Evolutionary conservation across 1,140 invertebrate genomes (phyloP).

Genomic region (Drosophila nebulosa): DNA sequence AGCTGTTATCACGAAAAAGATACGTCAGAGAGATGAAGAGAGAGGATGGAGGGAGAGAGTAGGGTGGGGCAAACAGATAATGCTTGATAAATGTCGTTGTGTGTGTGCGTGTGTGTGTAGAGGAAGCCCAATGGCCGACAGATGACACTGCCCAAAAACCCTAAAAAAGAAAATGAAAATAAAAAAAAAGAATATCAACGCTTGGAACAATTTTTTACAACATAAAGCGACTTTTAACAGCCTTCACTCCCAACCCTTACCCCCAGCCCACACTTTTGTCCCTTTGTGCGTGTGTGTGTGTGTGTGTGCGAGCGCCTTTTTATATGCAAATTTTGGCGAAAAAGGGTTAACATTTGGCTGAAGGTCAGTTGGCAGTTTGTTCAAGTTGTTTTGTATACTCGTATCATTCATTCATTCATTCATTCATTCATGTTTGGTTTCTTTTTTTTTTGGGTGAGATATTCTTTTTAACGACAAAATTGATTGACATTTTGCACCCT

Average conservation of each 20-base stretch:
- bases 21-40: conserved; percentile 34
- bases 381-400: conserved; percentile 31
- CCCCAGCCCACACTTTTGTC: neutral
- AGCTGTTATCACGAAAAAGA: conserved; percentile 62
- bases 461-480: conserved; percentile 69
- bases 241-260: neutral
- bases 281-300: neutral
- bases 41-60: conserved; percentile 32
- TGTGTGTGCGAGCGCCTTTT: conserved; percentile 41
- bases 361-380: conserved; percentile 74
- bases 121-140: conserved; percentile 23
- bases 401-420: conserved; percentile 2
- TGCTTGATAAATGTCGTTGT: conserved; percentile 67
- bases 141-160: conserved; percentile 13
- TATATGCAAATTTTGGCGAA: conserved; percentile 70
- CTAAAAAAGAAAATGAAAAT: conserved; percentile 13
- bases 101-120: conserved; percentile 45
- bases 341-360: conserved; percentile 72
- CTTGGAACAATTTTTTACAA: conserved; percentile 56
- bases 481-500: conserved; percentile 74
- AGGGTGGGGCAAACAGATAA: conserved; percentile 57
- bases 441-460: conserved; percentile 60
- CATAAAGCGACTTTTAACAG: conserved; percentile 74
- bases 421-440: conserved; percentile 53
- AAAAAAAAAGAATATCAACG: conserved; percentile 26